These are phyloP conservation scores for Latrodectus elegans DNA, from an alignment of 2,888 invertebrate species.

Conservation along the genomic window DNA sequence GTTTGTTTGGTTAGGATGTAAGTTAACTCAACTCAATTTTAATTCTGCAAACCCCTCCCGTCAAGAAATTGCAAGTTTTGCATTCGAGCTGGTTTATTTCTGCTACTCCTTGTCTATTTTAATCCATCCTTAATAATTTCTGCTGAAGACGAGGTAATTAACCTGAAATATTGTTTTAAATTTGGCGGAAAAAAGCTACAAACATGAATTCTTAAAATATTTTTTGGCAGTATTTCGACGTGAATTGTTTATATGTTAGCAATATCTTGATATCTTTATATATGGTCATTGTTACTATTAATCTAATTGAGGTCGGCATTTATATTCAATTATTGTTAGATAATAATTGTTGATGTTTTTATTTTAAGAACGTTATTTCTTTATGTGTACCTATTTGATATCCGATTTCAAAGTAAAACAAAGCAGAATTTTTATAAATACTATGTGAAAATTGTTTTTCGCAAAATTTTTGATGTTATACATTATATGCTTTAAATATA, in stretches of 20 bases:
- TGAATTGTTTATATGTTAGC: too few relatives aligned
- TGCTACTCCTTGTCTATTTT: constrained; percentile 43
- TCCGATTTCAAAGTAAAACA: too few relatives aligned
- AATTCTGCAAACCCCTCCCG: constrained; percentile 41
- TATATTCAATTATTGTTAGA: too few relatives aligned
- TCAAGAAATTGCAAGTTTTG: constrained; percentile 43
- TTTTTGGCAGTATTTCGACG: not conserved
- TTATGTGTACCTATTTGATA: too few relatives aligned
- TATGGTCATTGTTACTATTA: constrained; percentile 48
- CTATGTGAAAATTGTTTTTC: too few relatives aligned
- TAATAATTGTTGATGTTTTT: too few relatives aligned
- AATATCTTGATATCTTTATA: constrained; percentile 52
- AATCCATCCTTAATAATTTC: constrained; percentile 3
- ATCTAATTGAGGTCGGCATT: too few relatives aligned
- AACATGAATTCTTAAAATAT: not conserved
- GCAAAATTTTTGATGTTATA: too few relatives aligned
- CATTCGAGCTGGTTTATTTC: constrained; percentile 46
- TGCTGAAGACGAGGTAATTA: constrained; percentile 38
- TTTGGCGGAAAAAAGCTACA: too few relatives aligned
- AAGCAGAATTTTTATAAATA: too few relatives aligned
- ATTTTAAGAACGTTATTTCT: too few relatives aligned
- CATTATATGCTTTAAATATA: too few relatives aligned
- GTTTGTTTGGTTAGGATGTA: not conserved
- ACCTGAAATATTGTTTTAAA: constrained; percentile 1
- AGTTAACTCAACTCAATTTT: constrained; percentile 38